Evolutionary conservation across 2,888 invertebrate species (phyloP), one percentile per base, ranked within the genome.

Genomic region (Morpho deidamia): DNA sequence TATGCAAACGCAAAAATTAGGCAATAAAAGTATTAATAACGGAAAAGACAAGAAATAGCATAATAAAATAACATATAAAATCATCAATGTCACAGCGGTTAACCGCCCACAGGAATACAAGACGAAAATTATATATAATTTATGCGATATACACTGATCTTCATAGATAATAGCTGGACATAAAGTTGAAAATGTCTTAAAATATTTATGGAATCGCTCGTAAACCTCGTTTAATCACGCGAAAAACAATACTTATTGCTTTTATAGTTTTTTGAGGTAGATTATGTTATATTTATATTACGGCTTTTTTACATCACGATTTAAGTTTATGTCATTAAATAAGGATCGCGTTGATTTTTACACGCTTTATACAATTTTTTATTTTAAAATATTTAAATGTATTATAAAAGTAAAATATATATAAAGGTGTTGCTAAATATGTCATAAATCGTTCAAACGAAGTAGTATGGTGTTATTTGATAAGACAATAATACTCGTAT

Each of bases 31-130:
- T 23, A 23, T 5, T 5, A 23, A 49, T 51, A 59, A 54, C 39
- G 48, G 44, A 52, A 47, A 58, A 53, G 39, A 55, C 33, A 44
- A 42, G 44, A 55, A 56, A 53, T 42, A 38, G 41, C 37, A 53
- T 50, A 58, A 55, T 52, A 55, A 55, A 53, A 55, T 60, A 56
- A 51, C 51, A 55, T 46, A 43, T 10, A 32, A 53, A 58, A 55
- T 56, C 49, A 53, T 56, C 56, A 43, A 50, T 53, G 56, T 46
- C 56, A 42, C 53, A 53, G 53, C 49, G 48, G 52, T 57, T 50
- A 44, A 37, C 45, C 61, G 61, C 62, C 62, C 55, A 61, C 62
- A 33, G 11, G 39, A 35, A 49, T 7, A 49, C 40, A 40, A 47
- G 37, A 51, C 44, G 38, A 52, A 41, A 49, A 56, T 23, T 52